These are phyloP conservation scores for Moxostoma hubbsi DNA, from an alignment of 2,797 vertebrate species.

Conservation along the genomic window DNA sequence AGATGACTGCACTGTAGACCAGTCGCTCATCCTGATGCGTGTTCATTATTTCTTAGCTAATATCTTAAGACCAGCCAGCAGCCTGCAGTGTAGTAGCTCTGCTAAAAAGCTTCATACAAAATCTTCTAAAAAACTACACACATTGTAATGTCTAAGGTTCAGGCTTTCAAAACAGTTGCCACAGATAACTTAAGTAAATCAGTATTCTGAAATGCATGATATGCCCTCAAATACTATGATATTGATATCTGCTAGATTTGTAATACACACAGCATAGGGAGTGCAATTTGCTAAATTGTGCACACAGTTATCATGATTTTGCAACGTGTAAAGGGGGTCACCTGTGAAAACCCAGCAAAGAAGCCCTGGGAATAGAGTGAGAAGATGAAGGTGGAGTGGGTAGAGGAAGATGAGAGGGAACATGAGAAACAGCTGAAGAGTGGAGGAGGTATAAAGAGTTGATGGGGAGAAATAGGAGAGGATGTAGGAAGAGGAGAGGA, in stretches of 20 bases:
- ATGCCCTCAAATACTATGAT: background rate
- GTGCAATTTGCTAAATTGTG: background rate
- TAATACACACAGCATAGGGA: background rate
- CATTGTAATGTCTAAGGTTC: no score
- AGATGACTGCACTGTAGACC: constrained; percentile 59
- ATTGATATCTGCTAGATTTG: background rate
- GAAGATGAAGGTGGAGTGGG: no score
- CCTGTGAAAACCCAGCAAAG: background rate
- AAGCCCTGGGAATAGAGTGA: background rate
- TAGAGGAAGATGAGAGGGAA: no score
- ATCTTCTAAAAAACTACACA: no score
- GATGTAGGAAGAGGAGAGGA: background rate
- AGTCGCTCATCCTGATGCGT: constrained; percentile 63
- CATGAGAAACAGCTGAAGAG: background rate
- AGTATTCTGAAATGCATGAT: background rate
- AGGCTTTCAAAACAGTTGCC: background rate
- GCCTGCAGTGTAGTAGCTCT: constrained; percentile 51
- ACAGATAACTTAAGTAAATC: background rate
- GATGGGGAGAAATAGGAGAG: background rate
- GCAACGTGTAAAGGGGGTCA: background rate
- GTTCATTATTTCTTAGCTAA: constrained; percentile 65
- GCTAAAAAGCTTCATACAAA: constrained; percentile 49
- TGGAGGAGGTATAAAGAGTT: background rate
- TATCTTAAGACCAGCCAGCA: constrained; percentile 62
- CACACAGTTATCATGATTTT: background rate